Base-by-base conservation (phyloP, 2,888 invertebrate species). In the Oscheius sp. region DNA sequence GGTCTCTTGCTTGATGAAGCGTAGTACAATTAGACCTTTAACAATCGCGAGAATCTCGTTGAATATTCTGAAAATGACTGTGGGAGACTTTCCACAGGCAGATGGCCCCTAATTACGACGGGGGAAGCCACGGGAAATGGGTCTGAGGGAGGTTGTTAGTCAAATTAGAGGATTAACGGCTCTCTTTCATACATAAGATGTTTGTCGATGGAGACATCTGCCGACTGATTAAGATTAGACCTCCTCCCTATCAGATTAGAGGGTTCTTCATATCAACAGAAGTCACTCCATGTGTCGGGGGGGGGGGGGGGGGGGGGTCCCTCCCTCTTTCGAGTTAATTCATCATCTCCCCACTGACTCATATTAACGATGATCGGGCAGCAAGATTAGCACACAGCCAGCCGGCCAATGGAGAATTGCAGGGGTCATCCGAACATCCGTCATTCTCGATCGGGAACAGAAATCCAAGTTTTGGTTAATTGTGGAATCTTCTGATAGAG, bases 381-480 rank as follows among this genome's bases (percentile, higher is more conserved):
- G 59, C 59, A 44, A 59, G 59, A 59, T 59, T 59, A 59, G 59
- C 54, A 32, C 36, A 20, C 36, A 26, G 41, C 57, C 32, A 9
- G 51, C 12, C 1, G 12, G 26, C 50, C 50, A 30, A 50, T 50
- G n/a, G 22, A 36, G n/a, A n/a, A 24, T 68, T 74, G 33, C 50
- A 93, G 95, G 96, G 72, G 90, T 90, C 59, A 91, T 97, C 80
- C 91, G 91, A 74, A 95, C 95, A 1, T 89, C 91, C 84, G 91
- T 91, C 2, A 90, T 92, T 49, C 89, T 97, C 84, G 96, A 97
- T 88, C 90, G 94, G 67, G 97, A 97, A 89, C 91, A 91, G 1
- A 91, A 91, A 82, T 89, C 91, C 36, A 91, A 92, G 86, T 95
- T 94, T 88, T 97, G 97, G 97, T 88, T 97, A 74, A 94, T 94